These are phyloP conservation scores for Xyrauchen texanus DNA, from an alignment of 2,113 vertebrate genomes.

Conservation along the genomic window DNA sequence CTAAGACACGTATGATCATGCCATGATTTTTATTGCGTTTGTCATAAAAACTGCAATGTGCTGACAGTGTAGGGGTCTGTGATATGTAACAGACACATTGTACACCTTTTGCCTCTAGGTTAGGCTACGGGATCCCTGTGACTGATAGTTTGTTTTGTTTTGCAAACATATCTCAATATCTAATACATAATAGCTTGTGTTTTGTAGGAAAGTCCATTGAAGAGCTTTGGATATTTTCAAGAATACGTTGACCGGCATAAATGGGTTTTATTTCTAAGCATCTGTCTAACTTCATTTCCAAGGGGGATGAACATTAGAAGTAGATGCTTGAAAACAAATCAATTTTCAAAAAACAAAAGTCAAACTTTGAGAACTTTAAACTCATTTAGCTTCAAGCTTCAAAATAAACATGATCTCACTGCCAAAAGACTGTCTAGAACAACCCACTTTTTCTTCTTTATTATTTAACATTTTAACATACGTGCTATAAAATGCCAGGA, in stretches of 20 bases:
- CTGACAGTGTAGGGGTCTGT: background rate
- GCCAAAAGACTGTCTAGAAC: too few relatives aligned
- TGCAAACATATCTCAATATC: slow-evolving; percentile 1
- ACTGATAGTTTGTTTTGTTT: slow-evolving; percentile 23
- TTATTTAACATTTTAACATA: too few relatives aligned
- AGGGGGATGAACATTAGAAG: slow-evolving; percentile 13
- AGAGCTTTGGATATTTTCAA: slow-evolving; percentile 30
- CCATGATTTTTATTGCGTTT: background rate
- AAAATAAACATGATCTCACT: too few relatives aligned
- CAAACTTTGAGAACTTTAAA: too few relatives aligned
- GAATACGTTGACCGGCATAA: slow-evolving; percentile 24
- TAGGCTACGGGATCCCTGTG: background rate
- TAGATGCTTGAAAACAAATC: background rate
- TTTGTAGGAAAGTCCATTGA: slow-evolving; percentile 1
- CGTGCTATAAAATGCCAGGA: too few relatives aligned
- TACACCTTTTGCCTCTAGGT: slow-evolving; percentile 20
- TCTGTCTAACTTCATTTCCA: background rate
- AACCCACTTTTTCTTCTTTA: too few relatives aligned
- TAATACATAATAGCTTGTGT: background rate
- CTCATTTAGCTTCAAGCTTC: too few relatives aligned
- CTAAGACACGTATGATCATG: background rate
- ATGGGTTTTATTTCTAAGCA: slow-evolving; percentile 6
- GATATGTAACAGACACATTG: background rate
- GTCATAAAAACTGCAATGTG: slow-evolving; percentile 3
- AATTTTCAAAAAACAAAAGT: background rate